A percentile compares a stretch with the other conserved stretches of the same genome.
phyloP scores from a whole-genome alignment of 2,888 invertebrate genomes.

The Marasmarcha lunaedactyla region DNA sequence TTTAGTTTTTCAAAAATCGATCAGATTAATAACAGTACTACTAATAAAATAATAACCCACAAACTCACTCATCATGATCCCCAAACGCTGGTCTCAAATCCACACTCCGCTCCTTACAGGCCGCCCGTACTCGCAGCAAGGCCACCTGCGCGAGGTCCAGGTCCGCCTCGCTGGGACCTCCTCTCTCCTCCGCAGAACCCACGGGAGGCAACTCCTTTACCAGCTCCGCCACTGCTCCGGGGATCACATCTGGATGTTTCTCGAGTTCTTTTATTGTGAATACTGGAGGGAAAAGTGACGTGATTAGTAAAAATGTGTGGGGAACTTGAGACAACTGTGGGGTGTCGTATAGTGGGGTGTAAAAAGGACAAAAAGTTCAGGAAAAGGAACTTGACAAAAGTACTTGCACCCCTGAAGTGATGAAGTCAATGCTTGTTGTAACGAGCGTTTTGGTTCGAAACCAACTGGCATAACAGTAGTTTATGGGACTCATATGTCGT shows the following conservation, averaged over 20 bases:
- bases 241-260: constrained; percentile 70
- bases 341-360: too few relatives aligned
- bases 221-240: constrained; percentile 26
- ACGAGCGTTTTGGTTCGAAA: too few relatives aligned
- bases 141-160: constrained; percentile 73
- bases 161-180: constrained; percentile 20
- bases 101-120: constrained; percentile 72
- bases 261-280: constrained; percentile 76
- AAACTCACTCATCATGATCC: constrained; percentile 76
- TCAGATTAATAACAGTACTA: too few relatives aligned
- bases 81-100: constrained; percentile 77
- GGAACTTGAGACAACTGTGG: too few relatives aligned
- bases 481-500: too few relatives aligned
- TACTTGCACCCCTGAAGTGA: too few relatives aligned
- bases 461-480: too few relatives aligned
- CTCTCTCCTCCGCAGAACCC: constrained; percentile 33
- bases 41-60: too few relatives aligned
- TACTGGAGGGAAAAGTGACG: constrained; percentile 49
- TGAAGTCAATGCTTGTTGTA: too few relatives aligned
- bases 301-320: background rate
- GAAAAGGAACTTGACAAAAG: too few relatives aligned
- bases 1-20: too few relatives aligned
- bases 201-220: constrained; percentile 67
- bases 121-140: constrained; percentile 72
- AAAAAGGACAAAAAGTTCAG: too few relatives aligned